Evolutionary conservation across 2,113 vertebrate species (phyloP).

Genomic region (Empidonax alnorum): DNA sequence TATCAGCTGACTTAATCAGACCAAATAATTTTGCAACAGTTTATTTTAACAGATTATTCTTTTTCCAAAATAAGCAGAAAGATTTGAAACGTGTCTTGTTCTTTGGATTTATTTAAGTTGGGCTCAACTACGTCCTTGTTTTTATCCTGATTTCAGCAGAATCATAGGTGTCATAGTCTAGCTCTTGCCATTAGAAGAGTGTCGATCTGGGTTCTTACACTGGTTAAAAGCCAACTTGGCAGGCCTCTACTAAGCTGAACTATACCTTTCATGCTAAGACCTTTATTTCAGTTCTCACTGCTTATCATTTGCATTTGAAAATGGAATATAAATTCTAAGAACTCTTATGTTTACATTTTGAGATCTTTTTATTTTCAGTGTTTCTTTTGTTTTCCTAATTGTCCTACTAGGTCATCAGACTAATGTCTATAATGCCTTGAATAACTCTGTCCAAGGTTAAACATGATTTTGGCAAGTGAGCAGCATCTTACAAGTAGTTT

Average conservation of each 20-base stretch:
- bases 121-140: background rate
- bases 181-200: background rate
- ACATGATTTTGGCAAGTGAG: background rate
- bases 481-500: background rate
- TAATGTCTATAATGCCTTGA: background rate
- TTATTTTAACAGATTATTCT: background rate
- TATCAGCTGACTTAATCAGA: background rate
- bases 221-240: background rate
- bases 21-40: background rate
- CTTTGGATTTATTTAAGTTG: background rate
- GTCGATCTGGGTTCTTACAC: background rate
- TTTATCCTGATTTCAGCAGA: background rate
- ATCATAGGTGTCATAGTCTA: background rate
- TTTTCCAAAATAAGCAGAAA: background rate
- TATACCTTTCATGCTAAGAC: background rate
- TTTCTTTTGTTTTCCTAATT: background rate
- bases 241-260: background rate
- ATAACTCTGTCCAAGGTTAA: background rate
- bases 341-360: background rate
- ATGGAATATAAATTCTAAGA: background rate
- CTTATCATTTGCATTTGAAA: background rate
- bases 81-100: background rate
- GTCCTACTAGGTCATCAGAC: background rate
- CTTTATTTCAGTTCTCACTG: background rate
- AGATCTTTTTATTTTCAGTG: background rate